Percentiles rank a stretch among this genome's conserved stretches.
These are phyloP conservation scores for Piaya cayana DNA, from an alignment of 2,113 vertebrate species.

Conservation along the genomic window DNA sequence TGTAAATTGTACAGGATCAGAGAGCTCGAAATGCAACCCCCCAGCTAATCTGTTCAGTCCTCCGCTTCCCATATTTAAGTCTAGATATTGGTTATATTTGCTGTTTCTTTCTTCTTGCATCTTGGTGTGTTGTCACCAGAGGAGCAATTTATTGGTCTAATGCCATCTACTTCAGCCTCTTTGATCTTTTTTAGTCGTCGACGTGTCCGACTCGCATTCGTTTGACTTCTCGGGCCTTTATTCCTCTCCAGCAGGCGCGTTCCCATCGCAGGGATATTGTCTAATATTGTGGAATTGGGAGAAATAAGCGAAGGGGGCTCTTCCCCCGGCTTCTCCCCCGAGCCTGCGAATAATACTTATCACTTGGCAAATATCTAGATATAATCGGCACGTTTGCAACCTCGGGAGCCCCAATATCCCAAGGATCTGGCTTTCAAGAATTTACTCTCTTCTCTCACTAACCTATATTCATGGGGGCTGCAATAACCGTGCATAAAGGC, in stretches of 20 bases:
- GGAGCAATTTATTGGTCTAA: slow-evolving; percentile 77
- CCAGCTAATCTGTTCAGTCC: neutral
- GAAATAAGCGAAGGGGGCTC: neutral
- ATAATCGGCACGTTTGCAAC: neutral
- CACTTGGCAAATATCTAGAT: slow-evolving; percentile 3
- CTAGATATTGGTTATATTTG: slow-evolving; percentile 58
- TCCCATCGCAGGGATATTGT: neutral
- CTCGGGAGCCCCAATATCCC: neutral
- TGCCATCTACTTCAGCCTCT: slow-evolving; percentile 66
- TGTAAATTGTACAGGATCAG: neutral
- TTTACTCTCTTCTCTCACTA: slow-evolving; percentile 17
- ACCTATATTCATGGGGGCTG: neutral
- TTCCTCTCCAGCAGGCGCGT: slow-evolving; percentile 31
- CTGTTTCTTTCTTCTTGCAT: slow-evolving; percentile 58
- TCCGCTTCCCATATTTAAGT: neutral
- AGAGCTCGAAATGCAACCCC: neutral
- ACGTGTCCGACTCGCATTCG: slow-evolving; percentile 56
- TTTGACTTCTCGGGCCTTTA: slow-evolving; percentile 56
- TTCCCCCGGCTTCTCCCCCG: neutral
- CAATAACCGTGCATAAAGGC: neutral
- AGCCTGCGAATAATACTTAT: neutral
- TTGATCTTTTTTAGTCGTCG: slow-evolving; percentile 69
- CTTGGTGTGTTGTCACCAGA: slow-evolving; percentile 63
- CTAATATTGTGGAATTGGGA: neutral
- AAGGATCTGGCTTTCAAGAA: neutral